Evolutionary conservation across 1,140 invertebrate genomes (phyloP).

Genomic region (Apocrypta bakeri): DNA sequence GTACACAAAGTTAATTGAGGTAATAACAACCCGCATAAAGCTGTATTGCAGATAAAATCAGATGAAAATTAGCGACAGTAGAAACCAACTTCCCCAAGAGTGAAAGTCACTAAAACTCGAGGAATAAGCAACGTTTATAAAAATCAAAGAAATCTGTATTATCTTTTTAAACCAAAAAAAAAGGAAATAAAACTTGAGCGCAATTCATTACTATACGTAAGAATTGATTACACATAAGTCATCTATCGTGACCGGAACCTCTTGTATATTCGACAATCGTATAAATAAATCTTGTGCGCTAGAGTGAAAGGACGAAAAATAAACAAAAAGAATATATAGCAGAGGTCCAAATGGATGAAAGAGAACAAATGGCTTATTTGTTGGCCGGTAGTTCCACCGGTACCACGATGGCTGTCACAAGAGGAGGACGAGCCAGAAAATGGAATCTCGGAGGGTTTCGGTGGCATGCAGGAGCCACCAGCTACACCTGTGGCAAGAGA

Average conservation of each 20-base stretch:
- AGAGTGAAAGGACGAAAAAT: background rate
- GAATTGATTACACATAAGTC: background rate
- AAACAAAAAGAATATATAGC: background rate
- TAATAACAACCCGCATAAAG: too few species aligned
- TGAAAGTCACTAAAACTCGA: background rate
- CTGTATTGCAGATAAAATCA: too few species aligned
- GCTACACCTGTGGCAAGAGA: constrained; percentile 85
- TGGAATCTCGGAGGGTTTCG: constrained; percentile 49
- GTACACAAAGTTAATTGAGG: background rate
- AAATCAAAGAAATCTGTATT: background rate
- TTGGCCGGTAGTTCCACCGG: constrained; percentile 56
- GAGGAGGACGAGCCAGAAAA: constrained; percentile 66
- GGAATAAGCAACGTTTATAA: background rate
- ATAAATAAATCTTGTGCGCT: background rate
- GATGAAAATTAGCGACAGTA: background rate
- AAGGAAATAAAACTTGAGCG: background rate
- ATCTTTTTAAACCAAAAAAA: background rate
- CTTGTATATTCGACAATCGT: too few species aligned
- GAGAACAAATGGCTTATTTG: background rate
- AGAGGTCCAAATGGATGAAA: background rate
- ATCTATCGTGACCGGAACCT: background rate
- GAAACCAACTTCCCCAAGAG: background rate
- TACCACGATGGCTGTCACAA: constrained; percentile 68
- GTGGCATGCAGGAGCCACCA: constrained; percentile 80
- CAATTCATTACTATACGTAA: background rate